Conservation (phyloP, 2,888 invertebrate genomes). For the Andrena chrysosceles region DNA sequence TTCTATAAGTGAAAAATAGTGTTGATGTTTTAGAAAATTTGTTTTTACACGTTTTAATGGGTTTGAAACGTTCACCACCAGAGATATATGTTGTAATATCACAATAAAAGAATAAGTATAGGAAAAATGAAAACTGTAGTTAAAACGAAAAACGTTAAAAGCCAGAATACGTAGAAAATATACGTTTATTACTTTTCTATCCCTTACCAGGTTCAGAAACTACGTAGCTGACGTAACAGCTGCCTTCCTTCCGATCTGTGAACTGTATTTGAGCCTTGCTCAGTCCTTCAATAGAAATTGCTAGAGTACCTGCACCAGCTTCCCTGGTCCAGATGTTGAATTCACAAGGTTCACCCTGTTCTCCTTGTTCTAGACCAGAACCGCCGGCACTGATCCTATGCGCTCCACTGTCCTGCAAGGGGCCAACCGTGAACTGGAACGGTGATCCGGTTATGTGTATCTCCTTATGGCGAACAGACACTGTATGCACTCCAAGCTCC, state of each 20-base stretch:
- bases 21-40: too few species aligned
- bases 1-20: too few species aligned
- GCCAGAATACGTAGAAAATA: background rate
- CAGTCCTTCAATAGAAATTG: conserved; percentile 98
- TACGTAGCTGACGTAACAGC: conserved; percentile 97
- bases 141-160: too few species aligned
- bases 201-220: conserved; percentile 95
- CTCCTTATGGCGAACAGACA: conserved; percentile 98
- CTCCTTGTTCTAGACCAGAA: conserved; percentile 95
- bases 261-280: conserved; percentile 99
- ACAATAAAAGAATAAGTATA: too few species aligned
- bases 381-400: conserved; percentile 99
- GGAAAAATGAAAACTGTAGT: too few species aligned
- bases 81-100: too few species aligned
- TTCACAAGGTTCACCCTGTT: conserved; percentile 94
- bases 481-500: conserved; percentile 98
- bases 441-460: conserved; percentile 99
- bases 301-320: conserved; percentile 98
- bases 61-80: too few species aligned
- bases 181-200: background rate
- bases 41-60: too few species aligned
- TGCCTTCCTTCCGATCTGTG: conserved; percentile 98
- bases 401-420: conserved; percentile 96
- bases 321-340: conserved; percentile 99
- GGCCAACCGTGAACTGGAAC: conserved; percentile 99